Conservation (phyloP, 1,140 invertebrate genomes). For the Holotrichia oblita region DNA sequence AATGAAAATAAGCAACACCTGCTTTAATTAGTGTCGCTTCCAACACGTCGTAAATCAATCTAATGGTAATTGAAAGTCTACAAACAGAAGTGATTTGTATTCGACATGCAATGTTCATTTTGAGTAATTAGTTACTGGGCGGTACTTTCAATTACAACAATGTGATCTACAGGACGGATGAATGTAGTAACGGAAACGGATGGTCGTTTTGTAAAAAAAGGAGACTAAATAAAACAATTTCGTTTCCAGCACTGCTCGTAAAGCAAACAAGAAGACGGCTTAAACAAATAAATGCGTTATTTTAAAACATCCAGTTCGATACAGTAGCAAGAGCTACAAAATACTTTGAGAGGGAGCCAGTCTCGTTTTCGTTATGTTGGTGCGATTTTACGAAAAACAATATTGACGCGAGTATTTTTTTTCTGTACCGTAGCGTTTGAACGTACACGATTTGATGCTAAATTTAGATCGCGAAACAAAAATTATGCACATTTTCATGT, state of each 20-base stretch:
- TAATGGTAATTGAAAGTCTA: neutral
- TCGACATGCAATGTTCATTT: neutral
- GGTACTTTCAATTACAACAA: neutral
- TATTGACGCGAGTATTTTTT: conserved; percentile 1
- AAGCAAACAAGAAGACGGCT: neutral
- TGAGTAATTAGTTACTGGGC: neutral
- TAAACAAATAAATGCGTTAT: conserved; percentile 28
- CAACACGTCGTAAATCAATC: neutral
- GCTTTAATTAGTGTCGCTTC: neutral
- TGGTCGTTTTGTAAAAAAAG: neutral
- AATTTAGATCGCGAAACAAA: neutral
- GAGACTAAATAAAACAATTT: conserved; percentile 20
- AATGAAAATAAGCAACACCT: neutral
- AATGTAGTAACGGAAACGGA: neutral
- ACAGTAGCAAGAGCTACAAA: neutral
- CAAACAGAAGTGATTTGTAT: neutral
- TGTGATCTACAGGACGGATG: neutral
- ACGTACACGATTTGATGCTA: neutral
- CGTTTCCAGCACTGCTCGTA: neutral
- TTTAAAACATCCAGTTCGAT: neutral
- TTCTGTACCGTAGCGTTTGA: neutral
- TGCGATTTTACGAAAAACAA: neutral
- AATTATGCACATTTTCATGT: conserved; percentile 22
- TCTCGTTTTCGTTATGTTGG: neutral
- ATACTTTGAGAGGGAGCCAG: neutral